These are phyloP conservation scores for Acrocephalus arundinaceus DNA, from an alignment of 2,113 vertebrate species.

Conservation along the genomic window DNA sequence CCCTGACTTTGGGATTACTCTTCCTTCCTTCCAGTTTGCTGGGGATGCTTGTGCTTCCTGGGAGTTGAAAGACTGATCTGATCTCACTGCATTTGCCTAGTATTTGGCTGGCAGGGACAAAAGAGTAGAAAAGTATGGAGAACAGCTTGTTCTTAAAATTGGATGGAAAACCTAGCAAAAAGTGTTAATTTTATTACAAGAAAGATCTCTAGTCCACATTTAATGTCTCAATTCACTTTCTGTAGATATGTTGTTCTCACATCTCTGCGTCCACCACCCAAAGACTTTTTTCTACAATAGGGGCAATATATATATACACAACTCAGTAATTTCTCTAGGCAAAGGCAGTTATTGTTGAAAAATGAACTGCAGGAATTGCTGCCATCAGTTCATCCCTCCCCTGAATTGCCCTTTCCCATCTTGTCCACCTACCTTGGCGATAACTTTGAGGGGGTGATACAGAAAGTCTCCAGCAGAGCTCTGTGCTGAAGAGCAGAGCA, in stretches of 20 bases:
- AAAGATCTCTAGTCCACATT: not conserved
- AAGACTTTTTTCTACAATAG: not conserved
- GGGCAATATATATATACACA: not conserved
- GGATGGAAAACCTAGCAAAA: not conserved
- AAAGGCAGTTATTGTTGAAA: not conserved
- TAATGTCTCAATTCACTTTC: not conserved
- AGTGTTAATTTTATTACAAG: not conserved
- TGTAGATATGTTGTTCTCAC: not conserved
- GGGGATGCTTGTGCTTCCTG: not conserved
- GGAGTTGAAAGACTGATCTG: not conserved
- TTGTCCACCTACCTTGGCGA: not conserved
- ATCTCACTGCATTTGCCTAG: not conserved
- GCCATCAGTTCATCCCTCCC: not conserved
- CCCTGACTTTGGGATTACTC: not conserved
- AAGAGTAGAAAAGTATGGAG: not conserved
- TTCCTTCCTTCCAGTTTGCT: not conserved
- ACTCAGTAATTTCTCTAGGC: not conserved
- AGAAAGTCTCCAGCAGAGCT: not conserved
- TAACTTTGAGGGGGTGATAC: rapidly evolving
- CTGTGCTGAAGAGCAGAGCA: not conserved
- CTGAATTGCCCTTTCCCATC: not conserved
- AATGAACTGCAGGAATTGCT: not conserved
- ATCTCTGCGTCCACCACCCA: not conserved
- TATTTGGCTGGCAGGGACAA: not conserved
- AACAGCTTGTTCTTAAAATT: not conserved